Conservation (phyloP, 2,888 invertebrate species). For the Oasisia sp. region DNA sequence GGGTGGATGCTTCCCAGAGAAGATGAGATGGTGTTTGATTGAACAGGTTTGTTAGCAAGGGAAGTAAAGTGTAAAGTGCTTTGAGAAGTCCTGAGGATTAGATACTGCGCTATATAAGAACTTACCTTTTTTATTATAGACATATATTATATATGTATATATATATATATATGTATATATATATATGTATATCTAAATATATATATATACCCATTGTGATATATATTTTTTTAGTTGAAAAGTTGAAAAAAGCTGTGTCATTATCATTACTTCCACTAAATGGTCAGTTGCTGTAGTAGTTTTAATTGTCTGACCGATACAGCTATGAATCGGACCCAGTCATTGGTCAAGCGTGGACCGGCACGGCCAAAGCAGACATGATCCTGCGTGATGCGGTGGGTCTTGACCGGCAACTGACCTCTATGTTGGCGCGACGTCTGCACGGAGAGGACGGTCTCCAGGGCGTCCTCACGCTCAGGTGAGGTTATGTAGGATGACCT, state of each 20-base stretch:
- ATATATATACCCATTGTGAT: too few species aligned
- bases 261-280: neutral
- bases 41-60: too few species aligned
- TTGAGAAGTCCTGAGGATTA: too few species aligned
- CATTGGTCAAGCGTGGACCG: slow-evolving; percentile 47
- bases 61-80: too few species aligned
- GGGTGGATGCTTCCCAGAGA: too few species aligned
- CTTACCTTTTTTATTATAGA: too few species aligned
- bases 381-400: slow-evolving; percentile 53
- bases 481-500: neutral
- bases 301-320: slow-evolving; percentile 23
- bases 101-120: too few species aligned
- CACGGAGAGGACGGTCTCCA: slow-evolving; percentile 50
- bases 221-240: too few species aligned
- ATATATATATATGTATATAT: too few species aligned
- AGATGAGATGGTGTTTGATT: too few species aligned
- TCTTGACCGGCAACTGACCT: slow-evolving; percentile 54
- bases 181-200: too few species aligned
- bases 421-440: slow-evolving; percentile 54
- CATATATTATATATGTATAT: too few species aligned
- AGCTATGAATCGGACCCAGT: slow-evolving; percentile 46
- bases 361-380: slow-evolving; percentile 54
- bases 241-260: neutral
- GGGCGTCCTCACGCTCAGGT: slow-evolving; percentile 36
- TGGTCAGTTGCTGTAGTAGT: neutral